Base-by-base conservation (phyloP, 1,140 invertebrate genomes). In the Hypsibius dujardini region DNA sequence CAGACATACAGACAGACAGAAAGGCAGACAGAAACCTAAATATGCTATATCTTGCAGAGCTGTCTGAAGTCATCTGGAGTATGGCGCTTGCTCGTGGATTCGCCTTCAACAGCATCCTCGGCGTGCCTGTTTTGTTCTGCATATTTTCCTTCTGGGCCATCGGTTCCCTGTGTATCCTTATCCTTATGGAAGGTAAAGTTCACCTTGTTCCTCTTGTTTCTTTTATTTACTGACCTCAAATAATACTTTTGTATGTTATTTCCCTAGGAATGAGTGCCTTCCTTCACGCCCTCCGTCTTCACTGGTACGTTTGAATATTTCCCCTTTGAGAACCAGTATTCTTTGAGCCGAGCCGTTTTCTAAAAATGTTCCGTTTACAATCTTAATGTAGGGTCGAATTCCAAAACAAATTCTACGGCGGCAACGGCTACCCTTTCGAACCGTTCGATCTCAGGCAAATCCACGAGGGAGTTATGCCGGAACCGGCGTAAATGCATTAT, bases 11-110 rank as follows among this genome's bases (percentile, higher is more conserved):
- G n/a, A n/a, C n/a, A n/a, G n/a, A n/a, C n/a, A n/a, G n/a, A n/a
- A n/a, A n/a, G n/a, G 50, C 7, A 7, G 50, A 56, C 50, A n/a
- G 7, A 56, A 56, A 56, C 50, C 50, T 7, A 7, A 56, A 56
- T 56, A 56, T 56, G 50, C 50, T n/a, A n/a, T 7, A 56, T 67
- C 7, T 81, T 84, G 12, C 79, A 91, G 89, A 98, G 81, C 82
- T 98, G 56, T 95, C 93, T n/a, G 95, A 98, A 82, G 95, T 98
- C 46, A 83, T 97, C 72, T 97, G 95, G 95, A 87, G 83, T 74
- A 97, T 98, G 93, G 88, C 95, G 14, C 83, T 95, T 77, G 82
- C 84, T 3, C 12, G 45, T 14, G 7, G 7, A 12, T 67, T 67
- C 42, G 45, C 45, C 12, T 14, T 67, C 3, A 67, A 67, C 45